These are phyloP conservation scores for Sycophila texana DNA, from an alignment of 2,888 invertebrate species.

Conservation along the genomic window DNA sequence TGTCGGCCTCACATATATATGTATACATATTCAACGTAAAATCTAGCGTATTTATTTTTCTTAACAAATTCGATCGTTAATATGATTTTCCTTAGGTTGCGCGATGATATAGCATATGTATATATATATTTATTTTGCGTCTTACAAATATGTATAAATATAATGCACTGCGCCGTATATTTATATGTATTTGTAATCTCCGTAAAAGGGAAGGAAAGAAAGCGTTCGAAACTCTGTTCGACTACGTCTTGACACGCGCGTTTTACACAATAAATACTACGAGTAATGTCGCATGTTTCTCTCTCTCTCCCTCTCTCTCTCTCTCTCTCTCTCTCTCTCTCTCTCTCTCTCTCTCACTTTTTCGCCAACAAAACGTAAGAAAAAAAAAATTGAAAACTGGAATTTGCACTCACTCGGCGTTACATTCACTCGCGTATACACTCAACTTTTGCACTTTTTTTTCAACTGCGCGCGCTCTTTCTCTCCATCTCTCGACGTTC, in stretches of 20 bases:
- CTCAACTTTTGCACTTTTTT: conserved; percentile 9
- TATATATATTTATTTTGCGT: conserved; percentile 35
- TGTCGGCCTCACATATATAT: conserved; percentile 20
- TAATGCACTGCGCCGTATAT: conserved; percentile 23
- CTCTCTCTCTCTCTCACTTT: conserved; percentile 26
- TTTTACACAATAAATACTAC: conserved; percentile 57
- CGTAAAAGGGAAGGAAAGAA: conserved; percentile 8
- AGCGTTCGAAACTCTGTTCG: conserved; percentile 26
- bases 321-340: too few species aligned
- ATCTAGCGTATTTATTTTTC: conserved; percentile 27
- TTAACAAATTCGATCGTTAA: conserved; percentile 32
- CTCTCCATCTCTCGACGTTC: conserved; percentile 27
- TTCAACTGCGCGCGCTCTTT: conserved; percentile 1
- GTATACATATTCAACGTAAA: conserved; percentile 35
- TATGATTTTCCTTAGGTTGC: conserved; percentile 3
- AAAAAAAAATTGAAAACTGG: conserved; percentile 17
- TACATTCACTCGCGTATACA: conserved; percentile 24
- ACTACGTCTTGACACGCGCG: conserved; percentile 28
- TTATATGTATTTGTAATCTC: conserved; percentile 26
- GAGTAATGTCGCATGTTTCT: conserved; percentile 40
- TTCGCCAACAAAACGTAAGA: conserved; percentile 13
- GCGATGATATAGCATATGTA: conserved; percentile 28
- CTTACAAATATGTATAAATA: conserved; percentile 47
- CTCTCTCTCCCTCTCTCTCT: too few species aligned
- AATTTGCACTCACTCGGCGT: conserved; percentile 6